phyloP scores from a whole-genome alignment of 2,888 invertebrate genomes.

The Meta bourneti region DNA sequence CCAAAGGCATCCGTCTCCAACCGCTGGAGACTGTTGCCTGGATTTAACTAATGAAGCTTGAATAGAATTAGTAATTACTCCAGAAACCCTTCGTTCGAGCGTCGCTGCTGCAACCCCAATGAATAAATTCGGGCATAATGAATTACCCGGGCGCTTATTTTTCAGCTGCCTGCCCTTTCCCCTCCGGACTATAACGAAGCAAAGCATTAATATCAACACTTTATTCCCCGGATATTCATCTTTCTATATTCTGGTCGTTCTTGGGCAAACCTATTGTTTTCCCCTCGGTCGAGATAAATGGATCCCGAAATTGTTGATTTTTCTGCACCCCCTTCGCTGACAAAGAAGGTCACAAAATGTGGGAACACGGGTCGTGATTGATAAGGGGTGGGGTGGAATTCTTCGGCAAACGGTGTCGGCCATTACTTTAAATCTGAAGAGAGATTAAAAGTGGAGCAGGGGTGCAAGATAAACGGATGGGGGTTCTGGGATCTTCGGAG shows the following conservation, averaged over 20 bases:
- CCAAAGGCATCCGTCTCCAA: slow-evolving; percentile 9
- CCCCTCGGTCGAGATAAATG: slow-evolving; percentile 23
- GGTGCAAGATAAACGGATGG: neutral
- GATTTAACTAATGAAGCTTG: slow-evolving; percentile 70
- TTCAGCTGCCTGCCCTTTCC: slow-evolving; percentile 31
- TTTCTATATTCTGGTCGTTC: slow-evolving; percentile 22
- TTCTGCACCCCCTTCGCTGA: neutral
- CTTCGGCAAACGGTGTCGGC: neutral
- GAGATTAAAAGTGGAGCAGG: neutral
- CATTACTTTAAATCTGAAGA: neutral
- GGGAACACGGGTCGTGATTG: neutral
- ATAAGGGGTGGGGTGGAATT: neutral
- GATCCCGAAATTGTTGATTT: slow-evolving; percentile 25
- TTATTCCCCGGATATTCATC: slow-evolving; percentile 44
- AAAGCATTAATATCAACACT: slow-evolving; percentile 66
- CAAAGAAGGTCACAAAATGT: too few relatives aligned
- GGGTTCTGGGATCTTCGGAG: neutral
- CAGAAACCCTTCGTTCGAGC: slow-evolving; percentile 35
- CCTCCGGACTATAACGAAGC: neutral
- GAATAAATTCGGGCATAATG: slow-evolving; percentile 69
- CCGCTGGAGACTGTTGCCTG: slow-evolving; percentile 29
- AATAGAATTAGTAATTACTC: slow-evolving; percentile 70
- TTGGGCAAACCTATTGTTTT: slow-evolving; percentile 38
- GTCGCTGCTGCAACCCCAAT: slow-evolving; percentile 29
- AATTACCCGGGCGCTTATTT: slow-evolving; percentile 42